Evolutionary conservation across 2,888 invertebrate genomes (phyloP).

Genomic region (Euplagia quadripunctaria): DNA sequence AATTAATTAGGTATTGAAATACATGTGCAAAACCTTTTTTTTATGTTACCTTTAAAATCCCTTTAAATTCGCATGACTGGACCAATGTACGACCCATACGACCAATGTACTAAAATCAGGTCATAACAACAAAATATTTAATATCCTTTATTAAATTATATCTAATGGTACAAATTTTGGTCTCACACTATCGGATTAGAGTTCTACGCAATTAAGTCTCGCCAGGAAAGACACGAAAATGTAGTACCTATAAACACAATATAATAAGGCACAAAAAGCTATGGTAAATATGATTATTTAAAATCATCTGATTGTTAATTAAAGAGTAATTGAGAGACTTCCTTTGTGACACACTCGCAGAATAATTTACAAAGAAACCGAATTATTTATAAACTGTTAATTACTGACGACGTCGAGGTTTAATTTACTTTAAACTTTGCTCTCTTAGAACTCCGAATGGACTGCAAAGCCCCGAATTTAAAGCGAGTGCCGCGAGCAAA

Average conservation of each 20-base stretch:
- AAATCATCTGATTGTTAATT: conserved; percentile 8
- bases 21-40: too few relatives aligned
- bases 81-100: neutral
- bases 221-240: neutral
- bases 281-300: neutral
- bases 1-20: too few relatives aligned
- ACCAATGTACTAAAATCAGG: neutral
- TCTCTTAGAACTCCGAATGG: conserved; percentile 35
- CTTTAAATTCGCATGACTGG: neutral
- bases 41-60: neutral
- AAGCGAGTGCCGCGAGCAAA: conserved; percentile 51
- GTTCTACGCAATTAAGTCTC: neutral
- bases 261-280: too few relatives aligned
- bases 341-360: conserved; percentile 1
- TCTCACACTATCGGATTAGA: neutral
- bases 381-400: conserved; percentile 32
- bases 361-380: conserved; percentile 12
- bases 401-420: conserved; percentile 34
- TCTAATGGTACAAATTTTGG: neutral
- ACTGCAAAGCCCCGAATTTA: conserved; percentile 52
- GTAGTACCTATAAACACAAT: too few relatives aligned
- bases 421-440: conserved; percentile 46
- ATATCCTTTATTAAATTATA: neutral
- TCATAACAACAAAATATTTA: neutral
- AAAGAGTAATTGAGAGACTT: conserved; percentile 5